Evolutionary conservation across 2,797 vertebrate genomes (phyloP).

Genomic region (Carapus acus): DNA sequence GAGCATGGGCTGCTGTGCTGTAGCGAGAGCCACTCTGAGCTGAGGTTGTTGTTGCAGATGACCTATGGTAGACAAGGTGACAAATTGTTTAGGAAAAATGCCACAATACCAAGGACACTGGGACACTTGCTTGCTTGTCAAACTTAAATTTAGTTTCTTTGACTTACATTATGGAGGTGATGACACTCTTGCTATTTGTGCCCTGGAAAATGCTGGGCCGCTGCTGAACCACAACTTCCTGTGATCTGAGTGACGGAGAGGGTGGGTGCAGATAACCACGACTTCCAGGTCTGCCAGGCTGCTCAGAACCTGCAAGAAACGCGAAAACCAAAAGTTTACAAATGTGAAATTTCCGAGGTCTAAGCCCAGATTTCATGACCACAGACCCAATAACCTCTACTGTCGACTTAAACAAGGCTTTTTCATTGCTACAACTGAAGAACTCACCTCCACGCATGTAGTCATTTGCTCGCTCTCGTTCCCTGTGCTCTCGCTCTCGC

Average conservation of each 20-base stretch:
- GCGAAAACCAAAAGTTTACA: not conserved
- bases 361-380: too few species aligned
- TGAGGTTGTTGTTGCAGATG: constrained; percentile 53
- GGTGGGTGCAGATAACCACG: constrained; percentile 88
- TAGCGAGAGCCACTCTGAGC: constrained; percentile 84
- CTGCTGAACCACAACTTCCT: constrained; percentile 88
- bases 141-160: too few species aligned
- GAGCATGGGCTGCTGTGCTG: constrained; percentile 90
- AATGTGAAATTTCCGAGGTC: too few species aligned
- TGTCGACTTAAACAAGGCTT: not conserved
- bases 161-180: constrained; percentile 91
- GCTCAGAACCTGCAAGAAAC: constrained; percentile 75
- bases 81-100: not conserved
- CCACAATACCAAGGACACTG: not conserved
- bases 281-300: constrained; percentile 85
- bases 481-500: constrained; percentile 71
- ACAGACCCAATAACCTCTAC: too few species aligned
- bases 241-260: constrained; percentile 86
- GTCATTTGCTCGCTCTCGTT: constrained; percentile 67
- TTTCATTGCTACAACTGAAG: constrained; percentile 1
- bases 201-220: constrained; percentile 95
- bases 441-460: constrained; percentile 86
- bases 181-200: constrained; percentile 92
- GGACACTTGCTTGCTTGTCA: too few species aligned
- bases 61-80: constrained; percentile 63